Evolutionary conservation across 2,888 invertebrate species (phyloP).

Genomic region (Melanostoma scalare): DNA sequence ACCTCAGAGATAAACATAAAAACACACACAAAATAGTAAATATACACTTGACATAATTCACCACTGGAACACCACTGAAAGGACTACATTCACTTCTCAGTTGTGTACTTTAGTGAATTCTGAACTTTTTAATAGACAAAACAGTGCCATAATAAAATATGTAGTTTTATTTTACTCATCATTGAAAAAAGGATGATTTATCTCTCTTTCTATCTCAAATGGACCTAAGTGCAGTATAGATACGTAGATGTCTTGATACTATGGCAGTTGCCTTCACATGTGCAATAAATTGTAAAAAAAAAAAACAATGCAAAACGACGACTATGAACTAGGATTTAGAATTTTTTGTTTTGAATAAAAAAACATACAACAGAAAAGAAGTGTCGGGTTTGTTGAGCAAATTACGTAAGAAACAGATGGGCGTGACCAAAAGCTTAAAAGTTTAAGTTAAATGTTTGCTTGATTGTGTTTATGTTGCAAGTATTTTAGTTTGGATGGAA

Average conservation of each 20-base stretch:
- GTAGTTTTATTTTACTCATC: constrained; percentile 18
- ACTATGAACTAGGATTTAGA: constrained; percentile 41
- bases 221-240: constrained; percentile 26
- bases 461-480: constrained; percentile 58
- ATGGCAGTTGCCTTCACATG: constrained; percentile 68
- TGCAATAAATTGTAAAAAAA: constrained; percentile 63
- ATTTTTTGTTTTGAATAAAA: constrained; percentile 6
- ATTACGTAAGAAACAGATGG: constrained; percentile 37
- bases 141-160: constrained; percentile 67
- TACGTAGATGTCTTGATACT: constrained; percentile 33
- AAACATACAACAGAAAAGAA: neutral
- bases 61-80: constrained; percentile 19
- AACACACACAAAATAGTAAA: constrained; percentile 12
- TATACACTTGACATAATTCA: constrained; percentile 28
- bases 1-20: constrained; percentile 60
- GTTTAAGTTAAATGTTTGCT: constrained; percentile 63
- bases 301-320: constrained; percentile 15
- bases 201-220: constrained; percentile 16
- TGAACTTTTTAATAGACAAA: constrained; percentile 59
- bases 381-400: neutral
- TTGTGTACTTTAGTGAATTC: constrained; percentile 58
- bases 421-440: constrained; percentile 70
- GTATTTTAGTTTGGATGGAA: constrained; percentile 23
- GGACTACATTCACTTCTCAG: neutral
- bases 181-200: neutral